phyloP scores from a whole-genome alignment of 2,888 invertebrate species.

The Hyles lineata region DNA sequence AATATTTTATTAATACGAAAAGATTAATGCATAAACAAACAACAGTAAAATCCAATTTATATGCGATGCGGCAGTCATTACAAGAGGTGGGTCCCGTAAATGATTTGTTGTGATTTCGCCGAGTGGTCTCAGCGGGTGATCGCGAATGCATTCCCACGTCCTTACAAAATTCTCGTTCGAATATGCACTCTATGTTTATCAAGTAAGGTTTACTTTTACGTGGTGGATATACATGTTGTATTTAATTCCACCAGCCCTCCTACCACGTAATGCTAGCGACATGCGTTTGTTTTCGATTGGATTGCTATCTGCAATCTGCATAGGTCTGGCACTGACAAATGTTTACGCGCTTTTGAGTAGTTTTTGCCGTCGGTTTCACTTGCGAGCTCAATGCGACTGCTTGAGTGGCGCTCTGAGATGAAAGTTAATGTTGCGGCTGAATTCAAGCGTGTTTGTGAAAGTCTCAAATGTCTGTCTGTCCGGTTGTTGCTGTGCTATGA shows the following conservation, averaged over 20 bases:
- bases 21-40: constrained; percentile 65
- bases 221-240: constrained; percentile 52
- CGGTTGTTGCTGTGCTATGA: neutral
- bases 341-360: constrained; percentile 64
- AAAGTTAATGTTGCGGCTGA: neutral
- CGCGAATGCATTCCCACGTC: constrained; percentile 76
- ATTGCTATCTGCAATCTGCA: constrained; percentile 80
- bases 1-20: constrained; percentile 22
- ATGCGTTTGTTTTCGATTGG: constrained; percentile 82
- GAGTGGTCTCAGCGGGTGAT: constrained; percentile 81
- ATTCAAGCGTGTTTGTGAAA: constrained; percentile 22
- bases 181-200: constrained; percentile 56
- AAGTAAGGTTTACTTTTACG: constrained; percentile 55
- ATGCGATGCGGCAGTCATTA: constrained; percentile 79
- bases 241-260: constrained; percentile 81
- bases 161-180: constrained; percentile 44
- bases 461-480: neutral
- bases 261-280: constrained; percentile 81
- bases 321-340: constrained; percentile 74
- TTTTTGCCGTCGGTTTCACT: constrained; percentile 12
- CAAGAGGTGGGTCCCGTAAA: constrained; percentile 79
- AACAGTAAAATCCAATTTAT: constrained; percentile 73
- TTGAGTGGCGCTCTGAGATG: neutral
- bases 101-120: constrained; percentile 83
- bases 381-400: neutral